Percentiles rank a stretch among this genome's conserved stretches.
Evolutionary conservation across 2,113 vertebrate species (phyloP).

Genomic region (Etia nguti): DNA sequence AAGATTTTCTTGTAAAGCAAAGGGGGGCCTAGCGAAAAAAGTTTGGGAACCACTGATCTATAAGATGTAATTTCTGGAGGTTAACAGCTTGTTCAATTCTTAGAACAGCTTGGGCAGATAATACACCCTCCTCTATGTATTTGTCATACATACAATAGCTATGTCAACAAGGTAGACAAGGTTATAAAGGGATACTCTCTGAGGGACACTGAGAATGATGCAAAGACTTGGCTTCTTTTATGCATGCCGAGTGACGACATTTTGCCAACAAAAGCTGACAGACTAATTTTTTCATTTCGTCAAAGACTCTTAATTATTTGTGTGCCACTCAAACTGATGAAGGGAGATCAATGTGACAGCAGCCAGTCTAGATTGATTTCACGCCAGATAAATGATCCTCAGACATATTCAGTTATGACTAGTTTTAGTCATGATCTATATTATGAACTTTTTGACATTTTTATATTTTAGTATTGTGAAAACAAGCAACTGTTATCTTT

Average conservation of each 20-base stretch:
- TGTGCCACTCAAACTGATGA: slow-evolving; percentile 43
- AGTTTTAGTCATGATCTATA: not conserved
- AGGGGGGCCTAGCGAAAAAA: too few species aligned
- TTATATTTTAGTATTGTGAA: too few species aligned
- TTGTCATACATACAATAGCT: slow-evolving; percentile 46
- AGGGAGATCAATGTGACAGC: slow-evolving; percentile 30
- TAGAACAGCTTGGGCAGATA: not conserved
- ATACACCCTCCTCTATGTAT: not conserved
- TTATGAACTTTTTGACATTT: not conserved
- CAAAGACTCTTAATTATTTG: slow-evolving; percentile 54
- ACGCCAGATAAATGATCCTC: slow-evolving; percentile 39
- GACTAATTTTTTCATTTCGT: slow-evolving; percentile 46
- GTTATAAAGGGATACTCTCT: slow-evolving; percentile 50
- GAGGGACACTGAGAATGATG: slow-evolving; percentile 42
- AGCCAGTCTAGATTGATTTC: slow-evolving; percentile 41
- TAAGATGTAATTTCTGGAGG: too few species aligned
- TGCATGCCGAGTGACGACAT: slow-evolving; percentile 59
- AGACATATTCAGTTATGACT: not conserved
- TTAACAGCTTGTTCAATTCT: too few species aligned
- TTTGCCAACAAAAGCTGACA: slow-evolving; percentile 48
- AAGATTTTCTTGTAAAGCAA: too few species aligned
- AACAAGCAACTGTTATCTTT: not conserved
- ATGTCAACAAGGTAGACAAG: slow-evolving; percentile 23
- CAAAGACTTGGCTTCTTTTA: slow-evolving; percentile 37
- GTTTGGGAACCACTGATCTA: too few species aligned